Evolutionary conservation across 1,140 invertebrate genomes (phyloP), one percentile per base, ranked within the genome.

Genomic region (Coboldia fuscipes): DNA sequence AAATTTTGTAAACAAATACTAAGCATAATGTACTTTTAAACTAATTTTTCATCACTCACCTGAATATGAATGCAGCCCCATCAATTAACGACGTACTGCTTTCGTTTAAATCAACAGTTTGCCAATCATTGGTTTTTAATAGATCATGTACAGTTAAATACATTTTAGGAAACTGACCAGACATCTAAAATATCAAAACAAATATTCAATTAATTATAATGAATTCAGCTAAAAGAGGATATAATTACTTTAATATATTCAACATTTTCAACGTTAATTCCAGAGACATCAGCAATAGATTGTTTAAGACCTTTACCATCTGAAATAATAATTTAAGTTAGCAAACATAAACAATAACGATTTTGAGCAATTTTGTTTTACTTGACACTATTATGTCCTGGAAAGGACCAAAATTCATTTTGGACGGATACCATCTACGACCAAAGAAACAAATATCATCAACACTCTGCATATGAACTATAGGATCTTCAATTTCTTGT

Each of bases 311-410:
- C 57, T 21, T 41, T 45, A 26, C 47, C 41, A 41, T 45, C 53
- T 55, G 44, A 5, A 42, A 43, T 30, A 15, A 27, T 13, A 36
- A 33, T 36, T 30, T 26, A 31, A 31, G 15, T 35, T 24, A 17
- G 10, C 26, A 19, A 7, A 23, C 30, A 35, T 2, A 36, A 41
- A 29, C 12, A 35, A 34, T n/a, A 31, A 23, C 14, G n/a, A 38
- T 31, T 7, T 45, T 59, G 55, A 42, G 57, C 58, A 30, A 43
- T 26, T 37, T 54, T n/a, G 58, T 61, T 37, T 60, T 55, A 43
- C 58, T 56, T 34, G 68, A 59, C 17, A 81, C 39, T 4, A 73
- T 60, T 26, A 79, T 62, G 54, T 80, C 75, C 40, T 70, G 51
- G 41, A 75, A 66, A 6, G 65, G 57, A 17, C 61, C 66, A 39